Percentiles rank a stretch among this genome's conserved stretches.
These are phyloP conservation scores for Tetraneura akinire DNA, from an alignment of 1,140 invertebrate genomes.

Conservation along the genomic window DNA sequence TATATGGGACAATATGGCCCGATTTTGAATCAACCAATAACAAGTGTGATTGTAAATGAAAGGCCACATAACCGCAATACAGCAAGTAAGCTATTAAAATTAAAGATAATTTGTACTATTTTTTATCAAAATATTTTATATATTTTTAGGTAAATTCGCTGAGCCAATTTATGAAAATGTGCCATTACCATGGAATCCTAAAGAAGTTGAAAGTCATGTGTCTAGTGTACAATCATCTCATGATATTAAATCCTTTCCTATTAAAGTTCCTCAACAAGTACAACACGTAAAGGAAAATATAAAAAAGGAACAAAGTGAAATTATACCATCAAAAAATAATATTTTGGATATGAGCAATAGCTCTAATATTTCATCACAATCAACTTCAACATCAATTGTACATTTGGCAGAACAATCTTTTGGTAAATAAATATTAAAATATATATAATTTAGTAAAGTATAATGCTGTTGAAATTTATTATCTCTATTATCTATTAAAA, in stretches of 20 bases:
- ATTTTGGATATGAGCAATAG: slow-evolving; percentile 24
- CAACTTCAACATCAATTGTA: slow-evolving; percentile 8
- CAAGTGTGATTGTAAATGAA: slow-evolving; percentile 33
- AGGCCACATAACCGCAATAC: slow-evolving; percentile 14
- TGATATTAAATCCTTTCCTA: slow-evolving; percentile 59
- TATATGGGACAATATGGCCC: slow-evolving; percentile 46
- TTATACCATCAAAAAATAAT: not conserved
- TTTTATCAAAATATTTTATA: not conserved
- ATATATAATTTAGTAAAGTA: not conserved
- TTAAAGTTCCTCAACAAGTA: slow-evolving; percentile 4
- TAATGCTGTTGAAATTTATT: not conserved
- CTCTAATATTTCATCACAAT: slow-evolving; percentile 29
- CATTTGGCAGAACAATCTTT: slow-evolving; percentile 45
- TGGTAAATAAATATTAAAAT: slow-evolving; percentile 12
- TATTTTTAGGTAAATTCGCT: slow-evolving; percentile 59
- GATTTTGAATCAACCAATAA: slow-evolving; percentile 44
- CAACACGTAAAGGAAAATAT: not conserved
- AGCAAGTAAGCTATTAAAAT: not conserved
- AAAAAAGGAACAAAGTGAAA: not conserved
- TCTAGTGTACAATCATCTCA: slow-evolving; percentile 70
- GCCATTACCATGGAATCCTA: slow-evolving; percentile 60
- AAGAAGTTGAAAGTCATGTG: slow-evolving; percentile 63
- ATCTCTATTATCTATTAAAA: slow-evolving; percentile 22
- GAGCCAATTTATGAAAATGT: slow-evolving; percentile 82
- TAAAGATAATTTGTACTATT: not conserved